Conservation (phyloP, 2,113 vertebrate genomes). For the Leptosomus discolor region DNA sequence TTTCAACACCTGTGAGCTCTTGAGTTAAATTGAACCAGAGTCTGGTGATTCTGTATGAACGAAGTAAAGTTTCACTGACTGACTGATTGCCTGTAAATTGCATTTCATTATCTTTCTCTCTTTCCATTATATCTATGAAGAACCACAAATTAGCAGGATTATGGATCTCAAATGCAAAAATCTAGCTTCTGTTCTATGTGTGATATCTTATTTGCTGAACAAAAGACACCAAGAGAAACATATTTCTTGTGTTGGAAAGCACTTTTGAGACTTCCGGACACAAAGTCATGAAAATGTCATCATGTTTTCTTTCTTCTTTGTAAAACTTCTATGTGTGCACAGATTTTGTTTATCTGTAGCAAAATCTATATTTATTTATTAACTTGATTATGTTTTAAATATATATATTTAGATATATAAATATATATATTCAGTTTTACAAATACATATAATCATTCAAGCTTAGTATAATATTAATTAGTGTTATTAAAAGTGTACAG, state of each 20-base stretch:
- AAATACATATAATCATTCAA: background rate
- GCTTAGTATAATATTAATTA: background rate
- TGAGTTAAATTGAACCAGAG: background rate
- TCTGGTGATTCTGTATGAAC: background rate
- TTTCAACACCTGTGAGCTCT: background rate
- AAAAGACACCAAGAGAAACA: background rate
- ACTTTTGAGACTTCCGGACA: background rate
- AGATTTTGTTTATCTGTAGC: background rate
- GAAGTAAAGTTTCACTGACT: background rate
- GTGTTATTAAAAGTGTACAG: background rate
- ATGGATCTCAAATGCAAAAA: background rate
- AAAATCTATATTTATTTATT: background rate
- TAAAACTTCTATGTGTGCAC: background rate
- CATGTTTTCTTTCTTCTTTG: background rate
- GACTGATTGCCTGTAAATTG: background rate
- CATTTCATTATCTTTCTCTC: background rate
- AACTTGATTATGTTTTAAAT: too few relatives aligned
- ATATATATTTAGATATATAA: too few relatives aligned
- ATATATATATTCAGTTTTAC: too few relatives aligned
- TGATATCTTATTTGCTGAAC: background rate
- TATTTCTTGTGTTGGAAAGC: background rate
- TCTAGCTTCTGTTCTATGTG: background rate
- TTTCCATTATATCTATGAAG: background rate
- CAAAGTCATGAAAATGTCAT: background rate
- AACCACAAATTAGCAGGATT: background rate